Evolutionary conservation across 2,797 vertebrate species (phyloP).

Genomic region (Hybognathus amarus): DNA sequence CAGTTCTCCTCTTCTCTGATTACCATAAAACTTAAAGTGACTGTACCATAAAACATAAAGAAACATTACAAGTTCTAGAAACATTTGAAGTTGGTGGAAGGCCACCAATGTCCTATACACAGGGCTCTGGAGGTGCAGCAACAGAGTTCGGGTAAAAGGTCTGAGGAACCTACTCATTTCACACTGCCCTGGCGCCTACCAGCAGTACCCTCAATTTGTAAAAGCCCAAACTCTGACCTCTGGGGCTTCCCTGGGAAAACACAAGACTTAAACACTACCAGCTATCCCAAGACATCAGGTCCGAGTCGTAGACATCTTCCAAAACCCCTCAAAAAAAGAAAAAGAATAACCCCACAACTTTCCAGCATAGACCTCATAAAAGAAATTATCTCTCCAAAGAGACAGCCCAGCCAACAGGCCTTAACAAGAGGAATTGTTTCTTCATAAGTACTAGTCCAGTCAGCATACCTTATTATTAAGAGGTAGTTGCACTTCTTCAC

Average conservation of each 20-base stretch:
- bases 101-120: conserved; percentile 75
- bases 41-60: too few species aligned
- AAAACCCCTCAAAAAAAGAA: conserved; percentile 74
- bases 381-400: too few species aligned
- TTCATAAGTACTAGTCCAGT: too few species aligned
- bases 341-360: too few species aligned
- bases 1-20: too few species aligned
- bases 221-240: conserved; percentile 78
- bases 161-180: conserved; percentile 76
- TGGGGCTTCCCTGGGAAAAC: conserved; percentile 82
- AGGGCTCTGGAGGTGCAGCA: conserved; percentile 78
- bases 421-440: too few species aligned
- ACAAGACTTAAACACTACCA: conserved; percentile 82
- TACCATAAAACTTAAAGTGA: too few species aligned
- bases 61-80: too few species aligned
- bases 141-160: conserved; percentile 84
- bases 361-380: too few species aligned
- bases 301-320: conserved; percentile 64
- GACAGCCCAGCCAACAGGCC: too few species aligned
- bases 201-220: conserved; percentile 84
- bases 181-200: conserved; percentile 85
- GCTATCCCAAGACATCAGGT: conserved; percentile 70
- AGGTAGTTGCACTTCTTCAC: too few species aligned
- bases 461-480: too few species aligned
- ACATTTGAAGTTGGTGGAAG: conserved; percentile 75